These are phyloP conservation scores for Hemicentrotus pulcherrimus DNA, from an alignment of 35 echinoderm and acorn worm species.

Conservation along the genomic window DNA sequence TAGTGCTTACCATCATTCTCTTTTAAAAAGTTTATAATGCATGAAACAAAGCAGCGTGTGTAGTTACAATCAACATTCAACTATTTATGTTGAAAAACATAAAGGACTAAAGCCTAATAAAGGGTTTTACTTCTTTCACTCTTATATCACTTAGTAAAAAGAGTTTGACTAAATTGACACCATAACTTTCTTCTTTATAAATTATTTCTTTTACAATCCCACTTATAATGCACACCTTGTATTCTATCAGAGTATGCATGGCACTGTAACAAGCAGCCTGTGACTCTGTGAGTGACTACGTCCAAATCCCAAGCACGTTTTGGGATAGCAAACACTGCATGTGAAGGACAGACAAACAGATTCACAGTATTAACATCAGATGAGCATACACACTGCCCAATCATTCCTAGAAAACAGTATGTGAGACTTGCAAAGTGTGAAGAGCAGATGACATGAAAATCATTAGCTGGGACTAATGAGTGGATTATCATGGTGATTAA, in stretches of 20 bases:
- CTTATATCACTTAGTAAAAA: no score
- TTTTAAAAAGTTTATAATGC: no score
- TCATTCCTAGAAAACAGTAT: neutral
- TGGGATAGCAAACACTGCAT: neutral
- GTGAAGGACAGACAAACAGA: neutral
- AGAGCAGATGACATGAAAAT: conserved; percentile 12
- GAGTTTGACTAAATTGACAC: no score
- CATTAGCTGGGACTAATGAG: neutral
- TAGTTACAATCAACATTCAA: no score
- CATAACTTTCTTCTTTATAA: no score
- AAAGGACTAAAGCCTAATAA: no score
- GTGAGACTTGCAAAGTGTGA: neutral
- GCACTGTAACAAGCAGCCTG: neutral
- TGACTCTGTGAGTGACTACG: neutral
- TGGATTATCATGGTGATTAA: neutral
- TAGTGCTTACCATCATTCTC: no score
- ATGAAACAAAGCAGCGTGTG: no score
- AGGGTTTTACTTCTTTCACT: no score
- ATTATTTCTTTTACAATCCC: neutral
- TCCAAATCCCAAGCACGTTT: neutral
- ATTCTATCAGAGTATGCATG: neutral
- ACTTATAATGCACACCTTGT: neutral
- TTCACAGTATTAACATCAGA: neutral
- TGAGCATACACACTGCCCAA: neutral
- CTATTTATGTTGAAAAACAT: no score